Percentiles rank a stretch among this genome's conserved stretches.
These are phyloP conservation scores for Zapus hudsonius DNA, from an alignment of 2,113 vertebrate genomes.

Conservation along the genomic window DNA sequence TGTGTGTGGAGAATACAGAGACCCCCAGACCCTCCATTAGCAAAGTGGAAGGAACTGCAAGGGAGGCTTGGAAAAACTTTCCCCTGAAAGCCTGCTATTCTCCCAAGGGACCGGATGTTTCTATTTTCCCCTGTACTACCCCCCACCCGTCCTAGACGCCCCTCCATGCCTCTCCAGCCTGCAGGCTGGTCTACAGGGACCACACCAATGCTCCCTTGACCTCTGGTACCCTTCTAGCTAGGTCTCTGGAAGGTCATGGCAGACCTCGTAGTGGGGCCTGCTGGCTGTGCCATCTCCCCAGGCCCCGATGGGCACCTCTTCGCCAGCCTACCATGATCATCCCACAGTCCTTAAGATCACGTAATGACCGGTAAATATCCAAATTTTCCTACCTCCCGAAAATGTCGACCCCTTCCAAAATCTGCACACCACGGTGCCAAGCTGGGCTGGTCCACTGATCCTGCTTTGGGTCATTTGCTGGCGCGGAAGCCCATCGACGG, in stretches of 20 bases:
- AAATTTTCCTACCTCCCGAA: neutral
- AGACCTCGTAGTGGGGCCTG: neutral
- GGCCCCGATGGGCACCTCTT: neutral
- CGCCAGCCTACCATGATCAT: neutral
- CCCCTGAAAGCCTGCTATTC: neutral
- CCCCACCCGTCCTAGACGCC: neutral
- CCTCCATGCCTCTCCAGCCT: neutral
- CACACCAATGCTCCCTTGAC: neutral
- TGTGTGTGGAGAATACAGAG: neutral
- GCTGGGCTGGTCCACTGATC: neutral
- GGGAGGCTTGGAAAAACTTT: neutral
- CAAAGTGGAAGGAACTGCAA: neutral
- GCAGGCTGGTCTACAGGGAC: neutral
- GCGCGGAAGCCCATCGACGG: neutral
- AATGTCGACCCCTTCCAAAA: neutral
- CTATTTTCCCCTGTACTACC: neutral
- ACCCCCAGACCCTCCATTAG: neutral
- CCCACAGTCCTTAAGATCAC: neutral
- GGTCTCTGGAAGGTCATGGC: neutral
- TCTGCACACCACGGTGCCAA: neutral
- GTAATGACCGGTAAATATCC: conserved; percentile 25
- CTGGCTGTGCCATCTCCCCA: neutral
- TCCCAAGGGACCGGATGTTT: neutral
- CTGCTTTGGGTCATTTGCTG: neutral
- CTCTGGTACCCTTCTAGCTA: neutral